A percentile compares a stretch with the other conserved stretches of the same genome.
Evolutionary conservation across 2,113 vertebrate genomes (phyloP).

Genomic region (Alexandromys fortis): DNA sequence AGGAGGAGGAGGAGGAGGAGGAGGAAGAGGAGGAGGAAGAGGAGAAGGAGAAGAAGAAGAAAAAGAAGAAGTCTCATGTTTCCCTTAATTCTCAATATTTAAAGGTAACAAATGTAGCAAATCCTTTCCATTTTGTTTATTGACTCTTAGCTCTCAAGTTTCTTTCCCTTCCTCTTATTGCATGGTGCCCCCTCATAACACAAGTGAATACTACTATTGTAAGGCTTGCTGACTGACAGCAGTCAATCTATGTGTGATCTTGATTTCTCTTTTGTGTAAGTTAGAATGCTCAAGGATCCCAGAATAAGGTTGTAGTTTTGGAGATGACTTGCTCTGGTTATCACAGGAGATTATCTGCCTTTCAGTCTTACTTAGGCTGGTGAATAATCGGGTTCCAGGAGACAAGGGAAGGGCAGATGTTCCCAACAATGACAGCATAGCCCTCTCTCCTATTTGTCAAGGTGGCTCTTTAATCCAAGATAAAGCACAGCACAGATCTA

Average conservation of each 20-base stretch:
- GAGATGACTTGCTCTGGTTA: background rate
- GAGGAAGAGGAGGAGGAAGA: too few species aligned
- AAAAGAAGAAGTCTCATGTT: background rate
- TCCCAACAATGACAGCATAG: background rate
- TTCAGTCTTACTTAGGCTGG: background rate
- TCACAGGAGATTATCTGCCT: background rate
- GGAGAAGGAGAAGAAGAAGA: too few species aligned
- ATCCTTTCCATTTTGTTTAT: background rate
- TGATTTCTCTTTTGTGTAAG: background rate
- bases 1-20: too few species aligned
- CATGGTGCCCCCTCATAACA: background rate
- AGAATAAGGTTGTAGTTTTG: background rate
- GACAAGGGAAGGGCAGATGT: background rate
- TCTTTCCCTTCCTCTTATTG: background rate
- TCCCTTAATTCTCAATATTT: background rate
- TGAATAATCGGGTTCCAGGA: background rate
- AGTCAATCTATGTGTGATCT: background rate
- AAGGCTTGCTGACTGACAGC: background rate
- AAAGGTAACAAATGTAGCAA: background rate
- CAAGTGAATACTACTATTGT: background rate
- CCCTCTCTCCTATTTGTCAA: background rate
- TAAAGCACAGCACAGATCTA: background rate
- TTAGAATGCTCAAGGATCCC: background rate
- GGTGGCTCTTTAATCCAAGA: background rate
- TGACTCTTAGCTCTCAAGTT: background rate